Evolutionary conservation across 2,888 invertebrate species (phyloP).

Genomic region (Aporophyla nigra): DNA sequence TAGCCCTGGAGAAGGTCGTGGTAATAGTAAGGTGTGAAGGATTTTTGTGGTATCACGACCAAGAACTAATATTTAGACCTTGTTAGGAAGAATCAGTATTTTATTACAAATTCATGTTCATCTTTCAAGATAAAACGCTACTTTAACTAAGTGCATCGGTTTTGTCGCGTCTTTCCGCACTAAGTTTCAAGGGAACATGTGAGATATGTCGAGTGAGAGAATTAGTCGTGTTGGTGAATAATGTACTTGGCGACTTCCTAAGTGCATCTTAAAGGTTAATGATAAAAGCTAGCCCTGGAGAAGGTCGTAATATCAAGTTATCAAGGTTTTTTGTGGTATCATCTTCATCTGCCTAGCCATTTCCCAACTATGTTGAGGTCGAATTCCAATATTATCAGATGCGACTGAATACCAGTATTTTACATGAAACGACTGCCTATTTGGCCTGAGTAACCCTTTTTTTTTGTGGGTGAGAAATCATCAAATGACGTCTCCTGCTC

Average conservation of each 20-base stretch:
- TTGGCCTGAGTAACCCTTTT: no score
- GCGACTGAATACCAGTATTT: no score
- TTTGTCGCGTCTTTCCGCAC: neutral
- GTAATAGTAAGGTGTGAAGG: neutral
- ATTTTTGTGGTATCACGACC: constrained; percentile 28
- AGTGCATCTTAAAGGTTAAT: constrained; percentile 26
- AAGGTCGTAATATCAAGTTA: neutral
- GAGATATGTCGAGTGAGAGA: neutral
- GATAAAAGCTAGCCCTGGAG: constrained; percentile 7
- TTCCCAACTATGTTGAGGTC: no score
- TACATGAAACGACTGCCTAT: no score
- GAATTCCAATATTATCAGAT: no score
- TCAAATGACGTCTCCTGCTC: no score
- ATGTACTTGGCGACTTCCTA: neutral
- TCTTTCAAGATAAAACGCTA: constrained; percentile 30
- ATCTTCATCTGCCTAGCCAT: no score
- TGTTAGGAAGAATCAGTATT: constrained; percentile 22
- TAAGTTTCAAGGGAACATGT: neutral
- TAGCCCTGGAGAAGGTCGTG: neutral
- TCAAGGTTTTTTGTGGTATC: no score
- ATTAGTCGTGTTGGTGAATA: neutral
- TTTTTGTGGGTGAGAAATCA: no score
- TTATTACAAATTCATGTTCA: constrained; percentile 56
- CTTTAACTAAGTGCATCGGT: neutral
- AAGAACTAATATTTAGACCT: constrained; percentile 51